Percentiles rank a stretch among this genome's conserved stretches.
phyloP scores from a whole-genome alignment of 2,888 invertebrate species.

The Nephrotoma appendiculata region DNA sequence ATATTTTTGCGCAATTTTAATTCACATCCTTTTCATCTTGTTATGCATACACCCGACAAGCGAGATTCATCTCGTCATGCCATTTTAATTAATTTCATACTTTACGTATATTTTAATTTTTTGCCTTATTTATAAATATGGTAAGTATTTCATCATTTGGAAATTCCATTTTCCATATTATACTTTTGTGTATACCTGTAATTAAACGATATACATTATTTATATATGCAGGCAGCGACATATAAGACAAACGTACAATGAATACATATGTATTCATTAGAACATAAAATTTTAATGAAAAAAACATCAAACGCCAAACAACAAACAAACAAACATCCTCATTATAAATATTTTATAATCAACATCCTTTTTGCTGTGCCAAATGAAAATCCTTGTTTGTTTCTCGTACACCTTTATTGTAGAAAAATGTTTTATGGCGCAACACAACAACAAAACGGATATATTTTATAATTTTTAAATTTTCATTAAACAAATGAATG shows the following conservation, averaged over 20 bases:
- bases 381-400: background rate
- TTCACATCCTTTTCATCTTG: background rate
- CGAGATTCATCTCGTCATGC: background rate
- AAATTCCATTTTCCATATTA: background rate
- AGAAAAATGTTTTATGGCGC: background rate
- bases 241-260: background rate
- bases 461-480: background rate
- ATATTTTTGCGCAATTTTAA: background rate
- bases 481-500: background rate
- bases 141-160: background rate
- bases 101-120: background rate
- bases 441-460: background rate
- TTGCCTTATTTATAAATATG: no score
- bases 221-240: background rate
- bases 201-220: background rate
- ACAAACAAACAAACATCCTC: background rate
- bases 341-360: background rate
- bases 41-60: background rate
- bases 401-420: background rate
- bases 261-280: background rate
- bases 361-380: background rate
- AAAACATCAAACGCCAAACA: background rate
- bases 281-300: background rate
- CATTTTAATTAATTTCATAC: background rate
- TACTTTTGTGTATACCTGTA: background rate